Conservation (phyloP, 2,888 invertebrate species). For the Xylota sylvarum region DNA sequence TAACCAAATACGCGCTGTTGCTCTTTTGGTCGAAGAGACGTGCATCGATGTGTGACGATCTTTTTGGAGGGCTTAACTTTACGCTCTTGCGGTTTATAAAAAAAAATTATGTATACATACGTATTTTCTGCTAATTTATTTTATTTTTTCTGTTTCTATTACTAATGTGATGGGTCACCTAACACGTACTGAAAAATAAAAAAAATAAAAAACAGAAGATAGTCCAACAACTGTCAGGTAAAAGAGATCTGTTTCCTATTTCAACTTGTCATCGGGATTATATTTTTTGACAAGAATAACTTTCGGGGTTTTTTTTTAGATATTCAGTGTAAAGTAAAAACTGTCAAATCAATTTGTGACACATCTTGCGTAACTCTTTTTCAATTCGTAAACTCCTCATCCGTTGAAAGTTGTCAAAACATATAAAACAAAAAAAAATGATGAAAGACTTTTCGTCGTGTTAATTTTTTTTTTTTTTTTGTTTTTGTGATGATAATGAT, state of each 20-base stretch:
- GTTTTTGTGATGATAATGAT: conserved; percentile 12
- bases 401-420: conserved; percentile 35
- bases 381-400: conserved; percentile 21
- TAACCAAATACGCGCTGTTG: conserved; percentile 66
- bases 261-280: conserved; percentile 35
- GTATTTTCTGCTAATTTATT: conserved; percentile 52
- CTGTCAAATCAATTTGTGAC: conserved; percentile 72
- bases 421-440: conserved; percentile 10
- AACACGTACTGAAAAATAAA: conserved; percentile 16
- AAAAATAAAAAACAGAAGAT: conserved; percentile 22
- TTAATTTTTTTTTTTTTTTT: too few species aligned
- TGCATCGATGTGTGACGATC: conserved; percentile 75
- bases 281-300: conserved; percentile 22
- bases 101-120: neutral
- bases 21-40: conserved; percentile 37
- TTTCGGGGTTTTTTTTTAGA: neutral
- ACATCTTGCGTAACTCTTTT: conserved; percentile 50
- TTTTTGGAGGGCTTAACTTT: conserved; percentile 73
- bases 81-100: conserved; percentile 59
- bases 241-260: conserved; percentile 27
- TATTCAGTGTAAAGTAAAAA: conserved; percentile 4
- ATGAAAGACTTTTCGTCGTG: conserved; percentile 1
- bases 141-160: conserved; percentile 33
- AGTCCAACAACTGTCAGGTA: conserved; percentile 17
- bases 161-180: conserved; percentile 53